These are phyloP conservation scores for Callitettix versicolor DNA, from an alignment of 1,140 invertebrate species.

Conservation along the genomic window DNA sequence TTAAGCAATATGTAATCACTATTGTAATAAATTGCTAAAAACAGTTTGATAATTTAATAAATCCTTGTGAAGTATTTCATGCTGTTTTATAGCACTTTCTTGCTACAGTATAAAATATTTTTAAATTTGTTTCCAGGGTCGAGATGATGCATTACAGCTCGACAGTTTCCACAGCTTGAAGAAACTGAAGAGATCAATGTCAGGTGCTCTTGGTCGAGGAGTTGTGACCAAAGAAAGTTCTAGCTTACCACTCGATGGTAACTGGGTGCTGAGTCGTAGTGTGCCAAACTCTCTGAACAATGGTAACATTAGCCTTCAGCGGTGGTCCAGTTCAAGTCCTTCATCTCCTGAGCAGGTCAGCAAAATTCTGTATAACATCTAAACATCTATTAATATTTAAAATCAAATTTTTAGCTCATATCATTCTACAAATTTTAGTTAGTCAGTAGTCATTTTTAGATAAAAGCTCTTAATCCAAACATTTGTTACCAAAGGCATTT, in stretches of 20 bases:
- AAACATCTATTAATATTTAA: no score
- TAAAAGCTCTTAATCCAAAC: no score
- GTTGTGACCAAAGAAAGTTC: slow-evolving; percentile 30
- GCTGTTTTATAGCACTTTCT: no score
- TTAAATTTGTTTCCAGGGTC: neutral
- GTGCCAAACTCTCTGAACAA: slow-evolving; percentile 59
- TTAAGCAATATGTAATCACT: no score
- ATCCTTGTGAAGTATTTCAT: no score
- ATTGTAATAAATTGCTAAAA: no score
- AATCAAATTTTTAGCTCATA: no score
- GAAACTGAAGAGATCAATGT: slow-evolving; percentile 55
- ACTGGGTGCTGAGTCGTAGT: slow-evolving; percentile 67
- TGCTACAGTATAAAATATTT: no score
- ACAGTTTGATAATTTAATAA: no score
- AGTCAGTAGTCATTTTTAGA: no score
- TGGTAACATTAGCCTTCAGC: slow-evolving; percentile 14
- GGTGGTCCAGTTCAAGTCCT: slow-evolving; percentile 22
- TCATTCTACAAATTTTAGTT: no score
- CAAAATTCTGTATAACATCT: neutral
- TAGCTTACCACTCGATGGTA: slow-evolving; percentile 38
- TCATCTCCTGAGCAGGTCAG: slow-evolving; percentile 33
- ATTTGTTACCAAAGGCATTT: no score
- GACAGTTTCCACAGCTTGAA: slow-evolving; percentile 49
- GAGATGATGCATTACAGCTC: neutral
- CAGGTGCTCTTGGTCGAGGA: slow-evolving; percentile 46